Conservation (phyloP, 2,113 vertebrate species). For the Sitta europaea region DNA sequence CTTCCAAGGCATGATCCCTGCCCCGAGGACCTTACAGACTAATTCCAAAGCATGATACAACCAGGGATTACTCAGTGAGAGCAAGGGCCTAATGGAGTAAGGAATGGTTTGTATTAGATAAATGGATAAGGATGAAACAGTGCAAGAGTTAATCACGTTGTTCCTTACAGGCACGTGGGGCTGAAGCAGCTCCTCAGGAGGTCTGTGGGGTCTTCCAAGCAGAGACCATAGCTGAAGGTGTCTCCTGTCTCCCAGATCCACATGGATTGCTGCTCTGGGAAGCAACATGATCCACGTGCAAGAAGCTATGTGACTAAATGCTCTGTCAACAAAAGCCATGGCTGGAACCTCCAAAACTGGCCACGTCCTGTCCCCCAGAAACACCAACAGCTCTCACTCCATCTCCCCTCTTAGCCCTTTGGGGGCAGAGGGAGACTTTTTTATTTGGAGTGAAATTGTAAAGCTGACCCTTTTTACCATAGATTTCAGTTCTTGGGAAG, state of each 20-base stretch:
- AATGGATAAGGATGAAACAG: constrained; percentile 52
- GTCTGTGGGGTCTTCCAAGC: neutral
- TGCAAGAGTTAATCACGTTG: constrained; percentile 27
- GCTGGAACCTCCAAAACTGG: neutral
- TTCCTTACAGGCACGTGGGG: neutral
- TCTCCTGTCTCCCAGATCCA: neutral
- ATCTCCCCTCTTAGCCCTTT: neutral
- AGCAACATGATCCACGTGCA: fast-evolving
- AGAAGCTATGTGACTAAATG: fast-evolving
- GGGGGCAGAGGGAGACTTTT: neutral
- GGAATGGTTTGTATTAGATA: constrained; percentile 49
- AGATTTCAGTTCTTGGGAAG: neutral
- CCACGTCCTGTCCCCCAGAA: neutral
- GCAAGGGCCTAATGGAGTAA: constrained; percentile 47
- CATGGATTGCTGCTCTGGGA: neutral
- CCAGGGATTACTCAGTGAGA: constrained; percentile 39
- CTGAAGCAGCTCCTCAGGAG: neutral
- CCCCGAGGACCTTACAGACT: constrained; percentile 52
- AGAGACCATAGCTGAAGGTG: neutral
- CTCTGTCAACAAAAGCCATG: neutral
- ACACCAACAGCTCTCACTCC: neutral
- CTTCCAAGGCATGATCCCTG: constrained; percentile 59
- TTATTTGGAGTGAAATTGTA: neutral
- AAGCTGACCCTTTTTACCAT: neutral
- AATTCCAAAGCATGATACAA: constrained; percentile 57